A percentile compares a stretch with the other conserved stretches of the same genome.
Conservation (phyloP, 2,888 invertebrate genomes). For the Dryomyza anilis region DNA sequence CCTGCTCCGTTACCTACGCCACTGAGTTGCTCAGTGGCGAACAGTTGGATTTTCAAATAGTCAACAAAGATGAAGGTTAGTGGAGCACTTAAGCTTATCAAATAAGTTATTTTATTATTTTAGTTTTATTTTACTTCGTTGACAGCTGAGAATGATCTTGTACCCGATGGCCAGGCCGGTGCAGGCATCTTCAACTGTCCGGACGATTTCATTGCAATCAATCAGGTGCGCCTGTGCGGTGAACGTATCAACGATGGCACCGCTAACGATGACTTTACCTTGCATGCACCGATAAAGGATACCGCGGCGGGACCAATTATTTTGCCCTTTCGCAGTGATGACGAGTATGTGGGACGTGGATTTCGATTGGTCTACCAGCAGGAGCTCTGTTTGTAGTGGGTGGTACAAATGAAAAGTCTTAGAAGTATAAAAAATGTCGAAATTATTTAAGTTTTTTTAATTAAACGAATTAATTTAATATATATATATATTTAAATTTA, state of each 20-base stretch:
- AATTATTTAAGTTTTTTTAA: conserved; percentile 36
- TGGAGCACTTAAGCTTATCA: not conserved
- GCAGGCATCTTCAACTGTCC: conserved; percentile 78
- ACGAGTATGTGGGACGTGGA: conserved; percentile 70
- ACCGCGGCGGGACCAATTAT: conserved; percentile 72
- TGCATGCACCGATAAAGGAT: conserved; percentile 75
- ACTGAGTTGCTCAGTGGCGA: conserved; percentile 57
- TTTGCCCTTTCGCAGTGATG: conserved; percentile 71
- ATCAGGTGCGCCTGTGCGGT: conserved; percentile 74
- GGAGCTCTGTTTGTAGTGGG: conserved; percentile 65
- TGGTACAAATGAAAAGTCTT: conserved; percentile 17
- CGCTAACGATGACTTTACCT: conserved; percentile 64
- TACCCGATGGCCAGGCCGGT: conserved; percentile 74
- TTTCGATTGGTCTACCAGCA: conserved; percentile 74
- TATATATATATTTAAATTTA: not conserved
- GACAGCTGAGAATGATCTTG: conserved; percentile 69
- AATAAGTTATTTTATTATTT: conserved; percentile 7
- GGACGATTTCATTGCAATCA: conserved; percentile 73
- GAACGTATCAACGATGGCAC: conserved; percentile 74
- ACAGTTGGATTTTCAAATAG: conserved; percentile 69
- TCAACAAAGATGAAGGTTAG: conserved; percentile 71
- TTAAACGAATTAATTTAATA: conserved; percentile 29
- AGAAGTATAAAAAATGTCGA: conserved; percentile 29
- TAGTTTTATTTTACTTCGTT: not conserved
- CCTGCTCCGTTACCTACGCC: conserved; percentile 71